phyloP scores from a whole-genome alignment of 2,797 vertebrate species.

The Pseudochromis fuscus region DNA sequence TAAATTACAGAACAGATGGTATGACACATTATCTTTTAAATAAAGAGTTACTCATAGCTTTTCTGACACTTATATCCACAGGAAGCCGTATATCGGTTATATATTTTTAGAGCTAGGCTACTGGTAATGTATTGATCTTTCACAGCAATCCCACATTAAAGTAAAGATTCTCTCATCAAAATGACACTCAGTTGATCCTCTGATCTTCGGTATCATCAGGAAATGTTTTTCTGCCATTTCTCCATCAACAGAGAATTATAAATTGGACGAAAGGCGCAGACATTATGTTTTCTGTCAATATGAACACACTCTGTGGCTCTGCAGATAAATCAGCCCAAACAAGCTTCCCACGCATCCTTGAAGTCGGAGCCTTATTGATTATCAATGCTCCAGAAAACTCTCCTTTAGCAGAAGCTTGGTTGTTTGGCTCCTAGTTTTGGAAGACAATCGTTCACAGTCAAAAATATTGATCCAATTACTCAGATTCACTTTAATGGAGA shows the following conservation, averaged over 20 bases:
- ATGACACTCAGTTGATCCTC: not conserved
- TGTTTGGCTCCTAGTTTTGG: slow-evolving; percentile 26
- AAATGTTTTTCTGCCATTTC: not conserved
- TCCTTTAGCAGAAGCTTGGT: not conserved
- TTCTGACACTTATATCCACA: too few species aligned
- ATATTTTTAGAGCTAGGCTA: not conserved
- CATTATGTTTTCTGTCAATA: slow-evolving; percentile 42
- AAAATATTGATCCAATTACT: slow-evolving; percentile 68
- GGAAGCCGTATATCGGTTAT: not conserved
- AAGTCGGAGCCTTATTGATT: slow-evolving; percentile 43
- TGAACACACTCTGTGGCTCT: slow-evolving; percentile 14
- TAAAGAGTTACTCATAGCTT: too few species aligned
- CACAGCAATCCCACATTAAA: slow-evolving; percentile 3
- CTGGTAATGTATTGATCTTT: slow-evolving; percentile 16
- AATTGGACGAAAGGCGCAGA: slow-evolving; percentile 14
- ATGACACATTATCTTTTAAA: too few species aligned
- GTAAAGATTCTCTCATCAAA: slow-evolving; percentile 2
- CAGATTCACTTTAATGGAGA: slow-evolving; percentile 45
- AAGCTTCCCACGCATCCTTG: slow-evolving; percentile 27
- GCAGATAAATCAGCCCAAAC: slow-evolving; percentile 31
- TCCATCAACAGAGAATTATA: slow-evolving; percentile 19
- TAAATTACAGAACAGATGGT: too few species aligned
- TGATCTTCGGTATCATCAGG: slow-evolving; percentile 3
- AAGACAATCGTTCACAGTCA: slow-evolving; percentile 40
- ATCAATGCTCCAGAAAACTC: slow-evolving; percentile 35